Evolutionary conservation across 2,113 vertebrate genomes (phyloP).

Genomic region (Periophthalmodon schlosseri): DNA sequence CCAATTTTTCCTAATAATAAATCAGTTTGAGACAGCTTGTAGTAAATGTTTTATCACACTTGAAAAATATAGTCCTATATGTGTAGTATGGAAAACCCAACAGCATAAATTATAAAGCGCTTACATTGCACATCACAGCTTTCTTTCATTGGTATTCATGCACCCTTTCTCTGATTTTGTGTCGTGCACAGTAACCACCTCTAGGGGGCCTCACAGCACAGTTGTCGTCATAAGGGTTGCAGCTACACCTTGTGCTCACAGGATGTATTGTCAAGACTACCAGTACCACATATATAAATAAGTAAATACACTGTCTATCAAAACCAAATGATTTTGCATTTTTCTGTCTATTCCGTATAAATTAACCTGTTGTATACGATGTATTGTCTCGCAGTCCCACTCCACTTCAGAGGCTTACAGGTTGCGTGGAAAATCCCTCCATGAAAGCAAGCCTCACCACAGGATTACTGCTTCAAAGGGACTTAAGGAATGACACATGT

Average conservation of each 20-base stretch:
- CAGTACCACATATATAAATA: not conserved
- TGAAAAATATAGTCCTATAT: not conserved
- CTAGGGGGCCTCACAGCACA: slow-evolving; percentile 44
- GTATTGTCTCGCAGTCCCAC: slow-evolving; percentile 5
- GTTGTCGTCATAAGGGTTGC: not conserved
- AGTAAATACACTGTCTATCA: not conserved
- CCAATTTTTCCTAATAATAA: not conserved
- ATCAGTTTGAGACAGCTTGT: not conserved
- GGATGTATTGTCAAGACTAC: not conserved
- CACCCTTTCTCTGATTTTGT: not conserved
- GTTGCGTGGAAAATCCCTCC: slow-evolving; percentile 79
- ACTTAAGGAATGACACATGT: slow-evolving; percentile 82
- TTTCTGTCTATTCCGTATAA: not conserved
- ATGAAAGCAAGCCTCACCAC: slow-evolving; percentile 67
- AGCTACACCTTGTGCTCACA: slow-evolving; percentile 12
- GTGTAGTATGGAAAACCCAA: not conserved
- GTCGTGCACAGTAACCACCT: slow-evolving; percentile 30
- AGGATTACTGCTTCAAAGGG: slow-evolving; percentile 83
- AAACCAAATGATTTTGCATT: not conserved
- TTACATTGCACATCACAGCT: no score
- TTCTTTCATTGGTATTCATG: no score
- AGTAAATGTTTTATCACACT: not conserved
- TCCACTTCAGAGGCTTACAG: slow-evolving; percentile 59
- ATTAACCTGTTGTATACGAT: slow-evolving; percentile 3
- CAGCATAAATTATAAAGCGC: no score